Percentiles rank a stretch among this genome's conserved stretches.
phyloP scores from a whole-genome alignment of 2,113 vertebrate species.

The Phrynosoma blainvillii region DNA sequence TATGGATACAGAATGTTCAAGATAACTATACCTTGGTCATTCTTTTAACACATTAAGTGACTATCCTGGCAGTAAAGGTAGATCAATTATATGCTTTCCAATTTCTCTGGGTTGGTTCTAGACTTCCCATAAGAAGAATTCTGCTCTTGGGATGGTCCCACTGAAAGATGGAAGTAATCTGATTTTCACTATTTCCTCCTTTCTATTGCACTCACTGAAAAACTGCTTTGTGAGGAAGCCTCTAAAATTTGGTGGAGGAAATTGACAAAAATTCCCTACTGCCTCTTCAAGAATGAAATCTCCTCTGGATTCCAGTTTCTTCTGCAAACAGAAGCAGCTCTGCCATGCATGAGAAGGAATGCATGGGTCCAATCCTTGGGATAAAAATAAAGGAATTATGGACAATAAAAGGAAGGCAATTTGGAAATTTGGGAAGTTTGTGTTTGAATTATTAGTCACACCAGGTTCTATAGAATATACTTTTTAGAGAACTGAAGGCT shows the following conservation, averaged over 20 bases:
- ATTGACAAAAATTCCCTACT: not conserved
- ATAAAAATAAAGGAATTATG: fast-evolving
- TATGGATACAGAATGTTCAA: not conserved
- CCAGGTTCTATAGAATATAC: not conserved
- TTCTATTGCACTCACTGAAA: too few relatives aligned
- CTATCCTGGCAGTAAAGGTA: not conserved
- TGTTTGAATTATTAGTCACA: not conserved
- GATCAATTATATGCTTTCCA: not conserved
- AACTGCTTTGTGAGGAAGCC: too few relatives aligned
- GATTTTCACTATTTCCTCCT: not conserved
- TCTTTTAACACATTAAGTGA: not conserved
- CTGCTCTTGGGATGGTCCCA: not conserved
- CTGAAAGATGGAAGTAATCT: not conserved
- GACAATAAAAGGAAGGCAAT: fast-evolving
- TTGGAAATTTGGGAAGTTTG: not conserved
- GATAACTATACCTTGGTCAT: not conserved
- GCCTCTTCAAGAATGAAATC: not conserved
- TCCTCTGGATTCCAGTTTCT: not conserved
- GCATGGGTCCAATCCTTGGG: not conserved
- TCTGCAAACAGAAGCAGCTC: not conserved
- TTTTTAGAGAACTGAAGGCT: not conserved
- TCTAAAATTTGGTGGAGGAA: not conserved
- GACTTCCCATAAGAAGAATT: not conserved
- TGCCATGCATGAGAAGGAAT: not conserved
- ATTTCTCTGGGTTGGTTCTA: not conserved